Base-by-base conservation (phyloP, 1,140 invertebrate species). In the Drosophila fuyamai region DNA sequence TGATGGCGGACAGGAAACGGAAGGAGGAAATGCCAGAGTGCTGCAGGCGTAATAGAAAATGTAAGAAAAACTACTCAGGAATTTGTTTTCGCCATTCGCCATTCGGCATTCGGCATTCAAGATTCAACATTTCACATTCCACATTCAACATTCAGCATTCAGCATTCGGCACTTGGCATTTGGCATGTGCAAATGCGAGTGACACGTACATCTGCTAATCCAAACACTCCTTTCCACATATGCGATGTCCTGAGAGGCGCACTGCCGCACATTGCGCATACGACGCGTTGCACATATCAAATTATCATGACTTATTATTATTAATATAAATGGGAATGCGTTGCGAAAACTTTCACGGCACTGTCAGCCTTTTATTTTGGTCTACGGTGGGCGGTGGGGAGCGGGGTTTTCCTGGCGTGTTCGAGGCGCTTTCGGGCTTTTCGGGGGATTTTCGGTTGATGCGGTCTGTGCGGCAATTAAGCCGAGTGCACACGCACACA, bases 141-240 rank as follows among this genome's bases (percentile, higher is more conserved):
- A 4, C 36, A 38, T 38, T 38, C 36, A 6, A 1, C 23, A 50
- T 53, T 6, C 6, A 32, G 5, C 41, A 47, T 47, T 48, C 29
- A 16, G 5, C 58, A 54, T 46, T 46, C 23, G 61, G 51, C 51
- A 56, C 35, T 68, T 55, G 63, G 46, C 67, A 68, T 57, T 71
- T 71, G 67, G 48, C 51, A 57, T 71, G 67, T 70, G 67, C 51
- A 57, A 71, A 57, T 57, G 57, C 44, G 35, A 63, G 63, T 63
- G 67, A 71, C 67, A 71, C 67, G 67, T 71, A 71, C 67, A 71
- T 57, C 51, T 70, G 67, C 65, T 71, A 71, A 71, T 71, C 68
- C 67, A 71, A 71, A 71, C 67, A 70, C 62, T 47, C 62, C 44
- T 47, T 48, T 18, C 2, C 66, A 66, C 66, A 53, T 46, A 36